Evolutionary conservation across 64 coral and sea anemone genomes (phyloP).

Genomic region (Stylophora pistillata): DNA sequence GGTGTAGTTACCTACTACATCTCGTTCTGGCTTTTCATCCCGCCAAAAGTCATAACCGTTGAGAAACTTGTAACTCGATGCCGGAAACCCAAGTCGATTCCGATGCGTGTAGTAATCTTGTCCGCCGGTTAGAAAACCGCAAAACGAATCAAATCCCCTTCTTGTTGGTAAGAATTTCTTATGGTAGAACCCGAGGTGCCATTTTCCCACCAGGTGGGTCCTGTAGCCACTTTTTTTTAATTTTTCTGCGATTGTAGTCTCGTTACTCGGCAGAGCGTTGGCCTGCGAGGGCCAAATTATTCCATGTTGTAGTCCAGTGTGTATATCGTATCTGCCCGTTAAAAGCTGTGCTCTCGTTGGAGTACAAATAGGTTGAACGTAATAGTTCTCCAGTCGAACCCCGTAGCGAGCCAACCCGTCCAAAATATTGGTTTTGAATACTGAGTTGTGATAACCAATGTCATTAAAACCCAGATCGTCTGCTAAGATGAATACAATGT

Average conservation of each 20-base stretch:
- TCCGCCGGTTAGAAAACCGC: conserved; percentile 30
- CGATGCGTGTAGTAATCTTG: conserved; percentile 63
- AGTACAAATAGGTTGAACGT: conserved; percentile 69
- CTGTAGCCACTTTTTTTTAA: conserved; percentile 39
- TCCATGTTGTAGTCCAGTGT: conserved; percentile 61
- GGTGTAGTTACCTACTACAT: conserved; percentile 33
- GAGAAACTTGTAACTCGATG: neutral
- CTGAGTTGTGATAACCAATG: conserved; percentile 47
- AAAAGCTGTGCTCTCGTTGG: conserved; percentile 56
- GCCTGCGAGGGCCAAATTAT: conserved; percentile 60
- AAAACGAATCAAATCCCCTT: conserved; percentile 43
- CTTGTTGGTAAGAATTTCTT: conserved; percentile 22
- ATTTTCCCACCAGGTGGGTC: conserved; percentile 46
- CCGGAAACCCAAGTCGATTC: conserved; percentile 24
- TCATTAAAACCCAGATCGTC: conserved; percentile 76
- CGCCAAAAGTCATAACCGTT: conserved; percentile 69
- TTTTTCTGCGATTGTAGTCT: conserved; percentile 64
- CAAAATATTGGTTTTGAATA: conserved; percentile 60
- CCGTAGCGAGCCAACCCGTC: conserved; percentile 47
- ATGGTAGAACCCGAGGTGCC: conserved; percentile 41
- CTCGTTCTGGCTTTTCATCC: conserved; percentile 12
- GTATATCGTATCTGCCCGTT: conserved; percentile 66
- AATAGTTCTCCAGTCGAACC: conserved; percentile 66
- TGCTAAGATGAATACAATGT: conserved; percentile 53
- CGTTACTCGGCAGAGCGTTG: conserved; percentile 45